Evolutionary conservation across 2,797 vertebrate species (phyloP), one percentile per base, ranked within the genome.

Genomic region (Centropyge bicolor): DNA sequence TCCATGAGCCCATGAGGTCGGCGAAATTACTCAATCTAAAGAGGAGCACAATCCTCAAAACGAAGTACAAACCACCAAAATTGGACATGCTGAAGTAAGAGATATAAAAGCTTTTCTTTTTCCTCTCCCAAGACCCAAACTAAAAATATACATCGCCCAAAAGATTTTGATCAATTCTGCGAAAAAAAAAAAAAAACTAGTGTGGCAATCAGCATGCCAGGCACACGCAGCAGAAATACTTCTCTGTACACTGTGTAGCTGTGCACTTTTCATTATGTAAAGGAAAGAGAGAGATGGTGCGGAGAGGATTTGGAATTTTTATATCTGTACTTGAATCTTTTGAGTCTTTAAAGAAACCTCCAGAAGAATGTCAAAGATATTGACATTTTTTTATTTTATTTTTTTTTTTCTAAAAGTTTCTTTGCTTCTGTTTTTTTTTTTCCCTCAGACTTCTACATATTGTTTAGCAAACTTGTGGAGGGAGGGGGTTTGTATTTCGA

Each of bases 281-380:
- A 76, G 61, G 61, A 60, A 70, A 52, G 8, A n/a, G 10, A 38
- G 51, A 57, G 24, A 69, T 40, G 55, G 64, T 43, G 63, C 17
- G 0, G 51, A 54, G 57, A 74, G 55, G 82, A 75, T 60, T 70
- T 82, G 12, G 72, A 77, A 62, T 80, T 69, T 81, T 71, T 79
- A 68, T 63, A 70, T 78, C 56, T 74, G 38, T 14, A 46, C 74
- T 75, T 76, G 43, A 76, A 76, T 80, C 59, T 59, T 85, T 77
- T 41, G 36, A 61, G 40, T 76, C 57, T 86, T 87, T 72, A 77
- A 64, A 85, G 49, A 78, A 89, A 76, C 61, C 67, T 72, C 62
- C 22, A 80, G 27, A 77, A 86, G 24, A 81, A 69, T 80, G 78
- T 83, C 76, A 86, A 80, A 81, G 55, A 74, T 78, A 86, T 88